Evolutionary conservation across 2,888 invertebrate species (phyloP).

Genomic region (Tuta absoluta): DNA sequence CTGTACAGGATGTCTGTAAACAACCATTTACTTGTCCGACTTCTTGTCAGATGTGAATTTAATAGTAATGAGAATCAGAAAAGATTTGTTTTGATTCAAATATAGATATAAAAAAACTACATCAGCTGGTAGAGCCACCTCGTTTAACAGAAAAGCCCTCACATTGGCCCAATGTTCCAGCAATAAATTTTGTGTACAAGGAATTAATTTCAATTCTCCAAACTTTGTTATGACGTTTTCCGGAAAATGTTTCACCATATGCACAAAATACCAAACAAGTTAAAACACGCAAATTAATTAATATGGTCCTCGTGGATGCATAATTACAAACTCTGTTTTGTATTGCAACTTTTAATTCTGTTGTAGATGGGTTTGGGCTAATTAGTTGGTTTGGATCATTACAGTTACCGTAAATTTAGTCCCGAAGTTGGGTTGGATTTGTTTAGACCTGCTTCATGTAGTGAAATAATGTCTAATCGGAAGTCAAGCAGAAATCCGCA

Average conservation of each 20-base stretch:
- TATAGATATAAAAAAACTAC: too few relatives aligned
- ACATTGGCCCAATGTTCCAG: too few relatives aligned
- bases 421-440: not conserved
- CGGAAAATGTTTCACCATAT: constrained; percentile 7
- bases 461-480: constrained; percentile 4
- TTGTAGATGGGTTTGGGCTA: constrained; percentile 26
- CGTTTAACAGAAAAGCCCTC: not conserved
- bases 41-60: too few relatives aligned
- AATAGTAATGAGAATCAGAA: too few relatives aligned
- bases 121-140: too few relatives aligned
- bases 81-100: too few relatives aligned
- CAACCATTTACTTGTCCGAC: not conserved
- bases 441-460: not conserved
- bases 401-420: constrained; percentile 1
- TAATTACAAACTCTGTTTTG: constrained; percentile 41
- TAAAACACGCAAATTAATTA: constrained; percentile 53
- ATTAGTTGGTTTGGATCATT: constrained; percentile 23
- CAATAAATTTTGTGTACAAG: not conserved
- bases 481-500: not conserved
- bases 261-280: constrained; percentile 31
- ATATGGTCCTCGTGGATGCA: constrained; percentile 51
- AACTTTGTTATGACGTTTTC: constrained; percentile 4
- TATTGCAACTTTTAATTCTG: constrained; percentile 31
- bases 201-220: not conserved
- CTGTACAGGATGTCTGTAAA: not conserved